Evolutionary conservation across 2,888 invertebrate genomes (phyloP).

Genomic region (Luffia ferchaultella): DNA sequence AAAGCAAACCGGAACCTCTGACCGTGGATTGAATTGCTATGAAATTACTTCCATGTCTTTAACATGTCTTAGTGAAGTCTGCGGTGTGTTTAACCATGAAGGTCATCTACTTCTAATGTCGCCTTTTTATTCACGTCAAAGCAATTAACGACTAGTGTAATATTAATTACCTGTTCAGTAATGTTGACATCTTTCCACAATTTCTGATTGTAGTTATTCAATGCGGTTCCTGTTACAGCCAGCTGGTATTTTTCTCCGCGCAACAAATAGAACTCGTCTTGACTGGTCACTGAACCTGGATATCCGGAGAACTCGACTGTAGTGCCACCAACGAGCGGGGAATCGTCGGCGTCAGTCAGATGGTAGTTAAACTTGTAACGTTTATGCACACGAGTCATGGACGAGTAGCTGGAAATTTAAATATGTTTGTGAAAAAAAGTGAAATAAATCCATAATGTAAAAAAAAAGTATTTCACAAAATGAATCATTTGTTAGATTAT

Average conservation of each 20-base stretch:
- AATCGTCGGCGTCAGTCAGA: slow-evolving; percentile 49
- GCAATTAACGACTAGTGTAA: too few relatives aligned
- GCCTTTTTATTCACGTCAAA: too few relatives aligned
- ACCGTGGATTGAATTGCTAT: too few relatives aligned
- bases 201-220: slow-evolving; percentile 76
- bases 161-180: slow-evolving; percentile 56
- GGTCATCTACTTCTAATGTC: too few relatives aligned
- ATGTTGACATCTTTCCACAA: slow-evolving; percentile 75
- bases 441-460: too few relatives aligned
- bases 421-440: too few relatives aligned
- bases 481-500: too few relatives aligned
- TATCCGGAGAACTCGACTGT: slow-evolving; percentile 83
- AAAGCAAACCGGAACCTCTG: too few relatives aligned
- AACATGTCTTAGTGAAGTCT: too few relatives aligned
- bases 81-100: too few relatives aligned
- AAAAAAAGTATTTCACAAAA: too few relatives aligned
- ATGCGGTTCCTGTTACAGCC: slow-evolving; percentile 79
- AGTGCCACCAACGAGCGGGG: slow-evolving; percentile 69
- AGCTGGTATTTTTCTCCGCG: slow-evolving; percentile 65
- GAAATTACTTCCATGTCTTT: too few relatives aligned
- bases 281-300: slow-evolving; percentile 82
- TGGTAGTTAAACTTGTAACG: slow-evolving; percentile 84
- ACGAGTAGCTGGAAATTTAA: slow-evolving; percentile 66
- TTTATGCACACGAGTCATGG: slow-evolving; percentile 86
- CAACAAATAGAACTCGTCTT: slow-evolving; percentile 83